Percentiles rank a stretch among this genome's conserved stretches.
Conservation (phyloP, 2,797 vertebrate genomes). For the Acomys russatus region DNA sequence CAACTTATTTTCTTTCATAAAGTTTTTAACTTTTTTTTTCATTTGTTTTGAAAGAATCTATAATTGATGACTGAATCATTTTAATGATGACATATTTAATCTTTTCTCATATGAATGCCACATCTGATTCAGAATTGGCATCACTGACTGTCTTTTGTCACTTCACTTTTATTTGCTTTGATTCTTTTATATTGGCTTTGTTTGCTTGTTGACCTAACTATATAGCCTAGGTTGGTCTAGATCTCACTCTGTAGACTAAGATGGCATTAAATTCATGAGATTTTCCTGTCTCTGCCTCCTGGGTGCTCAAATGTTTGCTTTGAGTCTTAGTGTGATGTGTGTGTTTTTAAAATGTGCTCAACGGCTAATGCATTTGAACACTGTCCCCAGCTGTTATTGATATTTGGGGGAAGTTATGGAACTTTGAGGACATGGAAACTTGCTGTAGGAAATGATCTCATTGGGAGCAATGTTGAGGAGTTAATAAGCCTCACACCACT, state of each 20-base stretch:
- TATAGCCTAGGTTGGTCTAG: neutral
- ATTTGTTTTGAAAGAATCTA: neutral
- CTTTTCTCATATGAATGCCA: neutral
- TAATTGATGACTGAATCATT: conserved; percentile 3
- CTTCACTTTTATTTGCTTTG: neutral
- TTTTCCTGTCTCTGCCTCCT: neutral
- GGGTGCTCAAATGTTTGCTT: neutral
- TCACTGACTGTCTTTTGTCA: neutral
- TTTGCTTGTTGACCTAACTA: neutral
- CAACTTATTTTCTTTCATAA: conserved; percentile 7
- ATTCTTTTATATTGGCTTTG: neutral
- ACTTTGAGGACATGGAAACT: neutral
- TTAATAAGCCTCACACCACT: neutral
- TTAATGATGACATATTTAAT: conserved; percentile 11
- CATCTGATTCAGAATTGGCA: neutral
- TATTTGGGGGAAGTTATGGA: neutral
- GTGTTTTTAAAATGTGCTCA: neutral
- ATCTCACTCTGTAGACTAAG: neutral
- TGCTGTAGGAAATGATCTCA: neutral
- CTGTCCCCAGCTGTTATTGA: too few relatives aligned
- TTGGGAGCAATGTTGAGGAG: neutral
- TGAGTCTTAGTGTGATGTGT: neutral
- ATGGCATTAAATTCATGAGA: neutral
- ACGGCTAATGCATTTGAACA: neutral
- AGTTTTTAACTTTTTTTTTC: neutral